Evolutionary conservation across 2,888 invertebrate genomes (phyloP), one percentile per base, ranked within the genome.

Genomic region (Asteroscopus sphinx): DNA sequence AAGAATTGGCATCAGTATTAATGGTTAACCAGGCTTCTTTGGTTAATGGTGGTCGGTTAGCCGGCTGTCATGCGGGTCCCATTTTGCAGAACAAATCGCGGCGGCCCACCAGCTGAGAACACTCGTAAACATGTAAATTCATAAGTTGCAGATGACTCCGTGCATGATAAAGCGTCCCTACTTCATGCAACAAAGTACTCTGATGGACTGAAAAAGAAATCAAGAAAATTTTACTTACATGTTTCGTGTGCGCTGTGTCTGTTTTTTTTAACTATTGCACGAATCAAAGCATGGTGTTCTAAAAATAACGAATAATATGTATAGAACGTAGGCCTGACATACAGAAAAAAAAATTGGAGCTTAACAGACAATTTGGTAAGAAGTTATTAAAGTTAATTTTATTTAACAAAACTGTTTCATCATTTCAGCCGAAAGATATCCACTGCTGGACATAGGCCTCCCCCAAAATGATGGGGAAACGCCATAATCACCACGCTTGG

Each of bases 71-170:
- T 80, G 82, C 78, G 85, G 84, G 86, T 78, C 86, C 86, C 84
- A 88, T 87, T 88, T 82, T 77, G 77, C 82, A 63, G 83, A 83
- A 92, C 91, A 90, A 90, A 92, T 91, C 87, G 87, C 85, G 64
- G 66, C 69, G 71, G 92, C 88, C 93, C 93, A 90, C 93, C 92
- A 82, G 85, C 91, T 55, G 91, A 68, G 90, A 76, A 75, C 71
- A 76, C 83, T 88, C 89, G 87, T 92, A 90, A 91, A 91, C 86
- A 90, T 91, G 90, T 85, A 87, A 90, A 91, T 90, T 83, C 89
- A 89, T 89, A 90, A 87, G 78, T 85, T 77, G 77, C 67, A 73
- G 73, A 80, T 78, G 85, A 77, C 80, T 73, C 75, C 77, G 73
- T 77, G 77, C 74, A 77, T 83, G 87, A 87, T 85, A 85, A 83